Conservation (phyloP, 1,140 invertebrate species). For the Drosophila sp. region DNA sequence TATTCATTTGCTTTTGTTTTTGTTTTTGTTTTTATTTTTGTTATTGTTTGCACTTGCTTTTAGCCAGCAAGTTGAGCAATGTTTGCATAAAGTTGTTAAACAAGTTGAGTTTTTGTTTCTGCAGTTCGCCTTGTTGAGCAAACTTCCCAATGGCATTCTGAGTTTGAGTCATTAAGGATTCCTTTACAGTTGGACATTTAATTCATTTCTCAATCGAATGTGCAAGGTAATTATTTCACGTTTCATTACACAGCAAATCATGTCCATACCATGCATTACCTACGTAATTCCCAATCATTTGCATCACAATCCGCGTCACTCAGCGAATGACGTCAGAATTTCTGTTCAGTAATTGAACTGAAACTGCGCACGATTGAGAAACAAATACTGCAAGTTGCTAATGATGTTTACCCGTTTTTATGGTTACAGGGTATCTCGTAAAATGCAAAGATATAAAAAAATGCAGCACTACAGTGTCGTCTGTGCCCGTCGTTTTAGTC, state of each 20-base stretch:
- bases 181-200: not conserved
- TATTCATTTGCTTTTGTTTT: constrained; percentile 1
- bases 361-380: not conserved
- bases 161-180: constrained; percentile 12
- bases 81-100: constrained; percentile 61
- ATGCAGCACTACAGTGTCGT: not conserved
- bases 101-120: constrained; percentile 32
- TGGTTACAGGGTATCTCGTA: not conserved
- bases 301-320: not conserved
- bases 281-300: not conserved
- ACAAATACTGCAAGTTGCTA: not conserved
- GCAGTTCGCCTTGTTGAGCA: constrained; percentile 13
- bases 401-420: not conserved
- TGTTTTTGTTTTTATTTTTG: constrained; percentile 9
- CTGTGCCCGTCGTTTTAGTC: not conserved
- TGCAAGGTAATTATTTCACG: not conserved
- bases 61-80: constrained; percentile 43
- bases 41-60: constrained; percentile 60
- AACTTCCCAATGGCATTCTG: constrained; percentile 22
- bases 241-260: too few species aligned
- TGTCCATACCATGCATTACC: too few species aligned
- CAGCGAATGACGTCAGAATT: not conserved
- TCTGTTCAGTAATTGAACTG: not conserved
- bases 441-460: not conserved
- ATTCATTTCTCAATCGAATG: constrained; percentile 4